Evolutionary conservation across 2,113 vertebrate species (phyloP).

Genomic region (Hemiscyllium ocellatum): DNA sequence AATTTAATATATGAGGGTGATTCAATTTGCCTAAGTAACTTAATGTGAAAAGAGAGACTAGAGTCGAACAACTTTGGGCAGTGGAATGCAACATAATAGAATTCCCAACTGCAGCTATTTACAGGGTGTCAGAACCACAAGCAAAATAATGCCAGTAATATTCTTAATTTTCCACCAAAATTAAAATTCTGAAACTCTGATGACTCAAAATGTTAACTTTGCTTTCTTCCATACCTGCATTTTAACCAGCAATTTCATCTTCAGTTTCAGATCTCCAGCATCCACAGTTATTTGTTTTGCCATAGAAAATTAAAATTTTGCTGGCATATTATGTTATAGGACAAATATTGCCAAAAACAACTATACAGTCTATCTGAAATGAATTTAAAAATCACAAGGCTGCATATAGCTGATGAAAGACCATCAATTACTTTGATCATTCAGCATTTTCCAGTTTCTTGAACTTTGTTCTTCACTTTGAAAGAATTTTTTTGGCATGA

Average conservation of each 20-base stretch:
- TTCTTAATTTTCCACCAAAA: conserved; percentile 5
- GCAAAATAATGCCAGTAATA: neutral
- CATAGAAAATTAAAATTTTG: neutral
- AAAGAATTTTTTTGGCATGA: neutral
- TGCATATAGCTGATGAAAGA: neutral
- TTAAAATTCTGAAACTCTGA: neutral
- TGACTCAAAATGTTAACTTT: too few species aligned
- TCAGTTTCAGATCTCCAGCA: too few species aligned
- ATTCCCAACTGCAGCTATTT: conserved; percentile 19
- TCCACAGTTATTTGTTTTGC: too few species aligned
- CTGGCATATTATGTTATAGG: neutral
- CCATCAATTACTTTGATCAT: neutral
- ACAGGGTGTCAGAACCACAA: neutral
- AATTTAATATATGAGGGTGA: neutral
- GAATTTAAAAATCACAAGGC: neutral
- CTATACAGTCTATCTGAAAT: neutral
- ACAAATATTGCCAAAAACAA: neutral
- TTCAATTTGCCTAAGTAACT: neutral
- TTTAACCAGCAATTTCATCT: too few species aligned
- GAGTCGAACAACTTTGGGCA: neutral
- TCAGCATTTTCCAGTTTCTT: neutral
- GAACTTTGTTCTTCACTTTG: neutral
- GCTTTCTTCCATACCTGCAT: too few species aligned
- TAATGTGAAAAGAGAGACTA: neutral
- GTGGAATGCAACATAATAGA: neutral